Conservation (phyloP, 1,140 invertebrate genomes). For the Diorhabda sublineata region DNA sequence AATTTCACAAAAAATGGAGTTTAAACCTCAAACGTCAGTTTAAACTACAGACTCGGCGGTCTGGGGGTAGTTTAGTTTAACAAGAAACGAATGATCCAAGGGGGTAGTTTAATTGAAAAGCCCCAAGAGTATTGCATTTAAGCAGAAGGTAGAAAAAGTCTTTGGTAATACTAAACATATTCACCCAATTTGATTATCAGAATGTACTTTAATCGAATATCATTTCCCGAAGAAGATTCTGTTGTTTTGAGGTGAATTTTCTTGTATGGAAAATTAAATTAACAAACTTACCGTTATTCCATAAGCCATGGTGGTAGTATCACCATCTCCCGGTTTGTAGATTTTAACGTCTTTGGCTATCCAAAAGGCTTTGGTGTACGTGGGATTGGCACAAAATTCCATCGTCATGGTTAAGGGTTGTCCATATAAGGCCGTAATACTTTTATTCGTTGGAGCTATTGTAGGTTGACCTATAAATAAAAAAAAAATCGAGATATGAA, state of each 20-base stretch:
- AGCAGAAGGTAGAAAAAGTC: too few relatives aligned
- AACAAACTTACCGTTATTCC: constrained; percentile 43
- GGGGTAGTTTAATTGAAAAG: too few relatives aligned
- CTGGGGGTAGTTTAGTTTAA: too few relatives aligned
- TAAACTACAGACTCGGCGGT: too few relatives aligned
- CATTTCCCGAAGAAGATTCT: too few relatives aligned
- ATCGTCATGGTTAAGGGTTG: constrained; percentile 52
- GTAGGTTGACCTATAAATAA: constrained; percentile 49
- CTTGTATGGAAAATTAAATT: background rate
- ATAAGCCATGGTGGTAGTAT: constrained; percentile 42
- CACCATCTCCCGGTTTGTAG: constrained; percentile 42
- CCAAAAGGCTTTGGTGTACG: constrained; percentile 44
- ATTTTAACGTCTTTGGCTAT: constrained; percentile 42
- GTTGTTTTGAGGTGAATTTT: constrained; percentile 8
- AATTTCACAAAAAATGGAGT: too few relatives aligned
- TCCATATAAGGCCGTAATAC: constrained; percentile 52
- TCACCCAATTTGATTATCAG: too few relatives aligned
- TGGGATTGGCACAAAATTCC: constrained; percentile 55
- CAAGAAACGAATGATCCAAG: too few relatives aligned
- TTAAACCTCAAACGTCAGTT: too few relatives aligned
- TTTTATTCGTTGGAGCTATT: constrained; percentile 50
- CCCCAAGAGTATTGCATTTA: too few relatives aligned
- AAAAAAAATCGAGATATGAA: constrained; percentile 1
- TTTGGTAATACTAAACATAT: too few relatives aligned
- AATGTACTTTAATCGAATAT: too few relatives aligned